These are phyloP conservation scores for Adelosebastes latens DNA, from an alignment of 2,797 vertebrate species.

Conservation along the genomic window DNA sequence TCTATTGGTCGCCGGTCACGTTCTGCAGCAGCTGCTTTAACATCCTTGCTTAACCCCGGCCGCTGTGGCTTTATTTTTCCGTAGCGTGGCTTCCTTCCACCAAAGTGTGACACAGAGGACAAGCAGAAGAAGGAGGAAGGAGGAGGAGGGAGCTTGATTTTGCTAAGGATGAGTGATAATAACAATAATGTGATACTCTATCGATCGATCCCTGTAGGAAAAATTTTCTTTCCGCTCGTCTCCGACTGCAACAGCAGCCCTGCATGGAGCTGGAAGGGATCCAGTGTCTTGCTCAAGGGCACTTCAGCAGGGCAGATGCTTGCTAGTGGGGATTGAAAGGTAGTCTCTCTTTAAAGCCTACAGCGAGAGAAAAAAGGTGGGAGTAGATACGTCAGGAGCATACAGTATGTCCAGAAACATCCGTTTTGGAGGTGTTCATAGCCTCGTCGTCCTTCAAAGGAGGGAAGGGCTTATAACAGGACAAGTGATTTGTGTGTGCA, in stretches of 20 bases:
- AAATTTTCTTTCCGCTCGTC: constrained; percentile 42
- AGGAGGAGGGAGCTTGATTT: constrained; percentile 18
- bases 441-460: constrained; percentile 32
- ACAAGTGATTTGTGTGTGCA: constrained; percentile 16
- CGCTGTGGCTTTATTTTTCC: constrained; percentile 21
- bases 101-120: constrained; percentile 24
- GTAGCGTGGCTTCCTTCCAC: neutral
- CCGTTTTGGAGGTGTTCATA: neutral
- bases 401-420: neutral
- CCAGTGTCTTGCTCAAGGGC: constrained; percentile 57
- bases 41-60: neutral
- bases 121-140: neutral
- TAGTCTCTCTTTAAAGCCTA: neutral
- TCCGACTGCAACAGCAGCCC: constrained; percentile 14
- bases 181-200: constrained; percentile 44
- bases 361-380: neutral
- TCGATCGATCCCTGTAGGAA: constrained; percentile 50
- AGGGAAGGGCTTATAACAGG: neutral
- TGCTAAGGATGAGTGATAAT: constrained; percentile 34
- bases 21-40: constrained; percentile 33
- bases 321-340: neutral
- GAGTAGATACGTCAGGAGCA: neutral
- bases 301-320: constrained; percentile 15
- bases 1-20: constrained; percentile 25
- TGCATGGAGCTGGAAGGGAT: constrained; percentile 19